Evolutionary conservation across 2,797 vertebrate species (phyloP).

Genomic region (Acanthiza pusilla): DNA sequence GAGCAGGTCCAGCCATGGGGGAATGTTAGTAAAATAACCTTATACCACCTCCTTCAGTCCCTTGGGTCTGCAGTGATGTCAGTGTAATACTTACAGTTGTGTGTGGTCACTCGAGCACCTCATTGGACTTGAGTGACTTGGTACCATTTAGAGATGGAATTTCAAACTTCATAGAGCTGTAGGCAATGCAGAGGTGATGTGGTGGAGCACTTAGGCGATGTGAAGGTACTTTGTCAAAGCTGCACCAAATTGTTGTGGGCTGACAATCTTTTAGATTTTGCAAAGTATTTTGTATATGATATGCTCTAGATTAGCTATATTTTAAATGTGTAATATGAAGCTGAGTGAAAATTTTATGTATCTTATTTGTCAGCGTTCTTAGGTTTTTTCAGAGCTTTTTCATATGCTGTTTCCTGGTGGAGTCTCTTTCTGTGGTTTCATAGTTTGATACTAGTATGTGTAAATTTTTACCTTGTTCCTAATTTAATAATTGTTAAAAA

Average conservation of each 20-base stretch:
- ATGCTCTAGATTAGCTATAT: background rate
- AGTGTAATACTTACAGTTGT: background rate
- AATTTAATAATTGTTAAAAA: background rate
- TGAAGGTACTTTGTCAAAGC: background rate
- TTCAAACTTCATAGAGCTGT: background rate
- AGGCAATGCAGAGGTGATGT: background rate
- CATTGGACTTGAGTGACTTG: background rate
- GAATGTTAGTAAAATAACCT: background rate
- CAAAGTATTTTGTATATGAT: background rate
- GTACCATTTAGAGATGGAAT: background rate
- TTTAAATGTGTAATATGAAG: background rate
- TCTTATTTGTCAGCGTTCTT: background rate
- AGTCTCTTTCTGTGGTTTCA: background rate
- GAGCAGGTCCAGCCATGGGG: background rate
- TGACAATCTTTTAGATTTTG: background rate
- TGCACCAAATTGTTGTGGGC: background rate
- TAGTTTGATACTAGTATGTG: background rate
- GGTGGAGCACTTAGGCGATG: background rate
- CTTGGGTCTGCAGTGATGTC: background rate
- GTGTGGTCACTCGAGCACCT: background rate
- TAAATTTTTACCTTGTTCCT: background rate
- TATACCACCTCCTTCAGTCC: rapidly evolving
- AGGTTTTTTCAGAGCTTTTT: background rate
- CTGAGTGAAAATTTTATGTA: background rate
- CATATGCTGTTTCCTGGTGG: background rate